These are phyloP conservation scores for Eustalomyia histrio DNA, from an alignment of 2,888 invertebrate species.

Conservation along the genomic window DNA sequence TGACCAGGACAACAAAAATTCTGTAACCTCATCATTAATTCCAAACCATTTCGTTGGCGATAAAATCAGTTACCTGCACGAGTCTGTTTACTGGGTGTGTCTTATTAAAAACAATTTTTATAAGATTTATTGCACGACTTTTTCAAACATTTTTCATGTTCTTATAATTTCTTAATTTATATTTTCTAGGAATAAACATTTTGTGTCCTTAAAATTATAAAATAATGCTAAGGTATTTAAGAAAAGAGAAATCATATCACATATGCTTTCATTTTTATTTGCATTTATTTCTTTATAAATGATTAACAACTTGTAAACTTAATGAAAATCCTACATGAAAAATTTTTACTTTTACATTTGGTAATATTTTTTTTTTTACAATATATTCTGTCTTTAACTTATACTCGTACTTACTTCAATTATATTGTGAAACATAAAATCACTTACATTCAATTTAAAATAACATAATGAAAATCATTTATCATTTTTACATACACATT, in stretches of 20 bases:
- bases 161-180: not conserved
- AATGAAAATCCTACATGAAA: constrained; percentile 45
- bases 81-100: too few relatives aligned
- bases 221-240: not conserved
- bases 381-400: not conserved
- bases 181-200: not conserved
- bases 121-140: not conserved
- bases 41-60: too few relatives aligned
- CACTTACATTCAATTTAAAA: constrained; percentile 64
- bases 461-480: constrained; percentile 65
- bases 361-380: not conserved
- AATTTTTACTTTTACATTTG: constrained; percentile 21
- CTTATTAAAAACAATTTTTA: not conserved
- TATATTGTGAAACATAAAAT: constrained; percentile 62
- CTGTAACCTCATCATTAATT: too few relatives aligned
- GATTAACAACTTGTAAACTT: constrained; percentile 54
- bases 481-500: constrained; percentile 41
- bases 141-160: not conserved
- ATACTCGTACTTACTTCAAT: constrained; percentile 22
- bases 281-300: constrained; percentile 29
- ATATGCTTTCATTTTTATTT: constrained; percentile 32
- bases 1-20: too few relatives aligned
- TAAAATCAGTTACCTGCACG: too few relatives aligned
- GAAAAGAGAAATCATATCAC: not conserved
- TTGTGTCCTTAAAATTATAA: not conserved